Evolutionary conservation across 2,888 invertebrate species (phyloP), one percentile per base, ranked within the genome.

Genomic region (Ptychoptera albimana): DNA sequence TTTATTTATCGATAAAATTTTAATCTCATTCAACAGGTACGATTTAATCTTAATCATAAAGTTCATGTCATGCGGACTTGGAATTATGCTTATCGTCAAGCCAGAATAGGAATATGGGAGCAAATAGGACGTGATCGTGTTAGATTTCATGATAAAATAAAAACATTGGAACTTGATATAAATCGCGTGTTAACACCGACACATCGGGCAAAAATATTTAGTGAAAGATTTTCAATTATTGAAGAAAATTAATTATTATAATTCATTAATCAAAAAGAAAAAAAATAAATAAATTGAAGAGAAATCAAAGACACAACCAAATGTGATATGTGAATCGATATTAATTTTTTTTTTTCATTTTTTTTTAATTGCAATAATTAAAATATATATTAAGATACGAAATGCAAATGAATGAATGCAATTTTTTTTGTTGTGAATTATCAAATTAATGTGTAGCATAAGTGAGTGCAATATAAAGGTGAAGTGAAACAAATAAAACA

Each of bases 91-190:
- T 74, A 76, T 48, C 60, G 72, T 6, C 70, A 72, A 40, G 75
- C 77, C 9, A 61, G 78, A 8, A 67, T 68, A 29, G 74, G 77
- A 0, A 67, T 70, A 45, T 79, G 78, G 79, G 73, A 77, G 56
- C 59, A 68, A 47, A 62, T 63, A 50, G 72, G 71, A 1, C 56
- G 71, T 0, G 79, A 79, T 55, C 57, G 60, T 13, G 54, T 51
- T 37, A 54, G 63, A 48, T 63, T 66, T 52, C 53, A 54, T 42
- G 50, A 57, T 23, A 52, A 64, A 36, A 57, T 62, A 37, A 52
- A 56, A 29, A 49, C 55, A n/a, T 48, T 57, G 8, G 53, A 55
- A 2, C 49, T 48, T 31, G 50, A 52, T 39, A 48, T 64, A 36
- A 54, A 57, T 48, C 56, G 55, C 31, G 50, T 64, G 46, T 49